Percentiles rank a stretch among this genome's conserved stretches.
Conservation (phyloP, 1,140 invertebrate genomes). For the Drosophila rufa region DNA sequence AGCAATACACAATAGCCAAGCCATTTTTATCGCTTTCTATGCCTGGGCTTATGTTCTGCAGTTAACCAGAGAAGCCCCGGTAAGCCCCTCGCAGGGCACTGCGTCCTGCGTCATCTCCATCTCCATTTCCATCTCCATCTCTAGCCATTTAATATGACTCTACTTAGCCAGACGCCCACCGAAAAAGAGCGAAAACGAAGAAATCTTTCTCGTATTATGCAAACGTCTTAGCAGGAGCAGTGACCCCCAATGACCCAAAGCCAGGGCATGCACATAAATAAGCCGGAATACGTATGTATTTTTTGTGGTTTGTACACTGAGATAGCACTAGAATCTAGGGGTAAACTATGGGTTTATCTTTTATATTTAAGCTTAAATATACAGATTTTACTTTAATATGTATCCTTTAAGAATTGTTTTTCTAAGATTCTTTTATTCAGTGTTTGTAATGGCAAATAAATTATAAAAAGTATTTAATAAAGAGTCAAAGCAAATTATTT, state of each 20-base stretch:
- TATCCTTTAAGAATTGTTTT: too few species aligned
- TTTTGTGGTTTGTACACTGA: constrained; percentile 12
- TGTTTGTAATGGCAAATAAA: too few species aligned
- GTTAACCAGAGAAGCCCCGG: constrained; percentile 65
- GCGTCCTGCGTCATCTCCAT: constrained; percentile 13
- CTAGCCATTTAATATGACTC: constrained; percentile 70
- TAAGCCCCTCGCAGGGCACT: constrained; percentile 23
- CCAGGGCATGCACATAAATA: constrained; percentile 41
- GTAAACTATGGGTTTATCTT: neutral
- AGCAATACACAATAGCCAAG: constrained; percentile 67
- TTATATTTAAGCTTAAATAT: neutral
- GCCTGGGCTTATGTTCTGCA: constrained; percentile 76
- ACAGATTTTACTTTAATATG: neutral
- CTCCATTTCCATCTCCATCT: constrained; percentile 4
- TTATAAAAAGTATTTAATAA: neutral
- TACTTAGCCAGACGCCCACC: constrained; percentile 45
- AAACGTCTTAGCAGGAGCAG: constrained; percentile 51
- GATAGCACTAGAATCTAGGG: neutral
- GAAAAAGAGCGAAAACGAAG: constrained; percentile 16
- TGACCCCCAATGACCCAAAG: constrained; percentile 63
- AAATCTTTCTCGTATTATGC: constrained; percentile 66
- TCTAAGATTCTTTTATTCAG: too few species aligned
- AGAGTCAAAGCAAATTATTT: neutral
- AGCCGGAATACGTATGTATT: constrained; percentile 10
- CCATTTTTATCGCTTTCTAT: constrained; percentile 80